Evolutionary conservation across 2,797 vertebrate genomes (phyloP).

Genomic region (Coranthus polyacanthus): DNA sequence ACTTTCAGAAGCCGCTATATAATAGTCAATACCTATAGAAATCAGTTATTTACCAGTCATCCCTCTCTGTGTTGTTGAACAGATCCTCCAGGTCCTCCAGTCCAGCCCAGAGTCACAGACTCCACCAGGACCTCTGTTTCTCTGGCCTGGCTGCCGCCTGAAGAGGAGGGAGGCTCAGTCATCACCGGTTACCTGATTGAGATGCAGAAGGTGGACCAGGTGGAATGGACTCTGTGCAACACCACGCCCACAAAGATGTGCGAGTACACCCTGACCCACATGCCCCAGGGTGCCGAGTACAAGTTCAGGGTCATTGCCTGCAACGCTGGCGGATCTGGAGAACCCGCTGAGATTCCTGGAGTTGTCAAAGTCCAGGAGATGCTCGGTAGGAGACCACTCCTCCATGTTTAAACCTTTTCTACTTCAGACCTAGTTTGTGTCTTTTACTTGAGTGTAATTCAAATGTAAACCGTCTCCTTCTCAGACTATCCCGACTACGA

Average conservation of each 20-base stretch:
- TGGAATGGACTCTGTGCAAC: slow-evolving; percentile 99
- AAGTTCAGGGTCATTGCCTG: slow-evolving; percentile 95
- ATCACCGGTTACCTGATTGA: slow-evolving; percentile 96
- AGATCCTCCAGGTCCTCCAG: slow-evolving; percentile 95
- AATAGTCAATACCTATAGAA: too few relatives aligned
- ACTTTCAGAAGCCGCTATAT: too few relatives aligned
- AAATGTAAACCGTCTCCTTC: not conserved
- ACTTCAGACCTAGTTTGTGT: too few relatives aligned
- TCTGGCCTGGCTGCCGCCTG: slow-evolving; percentile 95
- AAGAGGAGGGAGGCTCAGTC: slow-evolving; percentile 94
- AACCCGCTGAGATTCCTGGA: slow-evolving; percentile 94
- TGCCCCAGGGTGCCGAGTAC: slow-evolving; percentile 98
- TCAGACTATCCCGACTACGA: slow-evolving; percentile 96
- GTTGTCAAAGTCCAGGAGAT: slow-evolving; percentile 98
- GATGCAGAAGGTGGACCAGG: slow-evolving; percentile 99
- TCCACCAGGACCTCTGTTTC: slow-evolving; percentile 97
- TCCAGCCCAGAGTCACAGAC: slow-evolving; percentile 94
- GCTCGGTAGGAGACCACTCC: slow-evolving; percentile 90
- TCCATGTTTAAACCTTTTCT: too few relatives aligned
- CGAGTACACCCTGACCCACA: slow-evolving; percentile 97
- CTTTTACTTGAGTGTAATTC: not conserved
- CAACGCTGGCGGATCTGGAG: slow-evolving; percentile 96
- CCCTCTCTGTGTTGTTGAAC: slow-evolving; percentile 51
- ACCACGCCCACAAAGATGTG: slow-evolving; percentile 98
- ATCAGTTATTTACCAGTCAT: slow-evolving; percentile 3